These are phyloP conservation scores for Lagopus muta DNA, from an alignment of 2,113 vertebrate genomes.

Conservation along the genomic window DNA sequence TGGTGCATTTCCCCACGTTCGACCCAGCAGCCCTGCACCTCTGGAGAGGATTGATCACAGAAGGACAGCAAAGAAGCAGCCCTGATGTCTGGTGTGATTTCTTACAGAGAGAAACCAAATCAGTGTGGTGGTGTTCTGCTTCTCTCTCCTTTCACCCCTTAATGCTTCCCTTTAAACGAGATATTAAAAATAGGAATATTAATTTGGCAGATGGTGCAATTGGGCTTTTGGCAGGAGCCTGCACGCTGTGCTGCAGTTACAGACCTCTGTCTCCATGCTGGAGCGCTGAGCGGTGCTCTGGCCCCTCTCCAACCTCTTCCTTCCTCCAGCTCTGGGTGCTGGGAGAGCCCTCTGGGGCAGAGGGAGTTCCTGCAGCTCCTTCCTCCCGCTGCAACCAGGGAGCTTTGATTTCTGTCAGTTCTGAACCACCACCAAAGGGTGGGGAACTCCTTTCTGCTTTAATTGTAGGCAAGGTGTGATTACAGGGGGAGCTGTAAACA, in stretches of 20 bases:
- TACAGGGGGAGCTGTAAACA: neutral
- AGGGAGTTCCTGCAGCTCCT: neutral
- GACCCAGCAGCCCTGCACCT: conserved; percentile 27
- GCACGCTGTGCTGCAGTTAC: neutral
- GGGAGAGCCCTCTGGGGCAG: neutral
- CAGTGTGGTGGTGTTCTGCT: neutral
- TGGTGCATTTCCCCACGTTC: neutral
- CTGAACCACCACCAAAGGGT: neutral
- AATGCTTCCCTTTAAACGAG: conserved; percentile 41
- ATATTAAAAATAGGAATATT: conserved; percentile 75
- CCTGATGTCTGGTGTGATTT: neutral
- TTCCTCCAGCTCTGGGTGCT: neutral
- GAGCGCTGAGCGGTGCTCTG: conserved; percentile 50
- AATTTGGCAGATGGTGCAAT: conserved; percentile 75
- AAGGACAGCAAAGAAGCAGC: neutral
- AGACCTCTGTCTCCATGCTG: conserved; percentile 50
- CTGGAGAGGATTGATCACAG: conserved; percentile 36
- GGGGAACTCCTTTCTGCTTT: neutral
- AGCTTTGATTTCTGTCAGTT: conserved; percentile 25
- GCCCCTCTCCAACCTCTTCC: conserved; percentile 51
- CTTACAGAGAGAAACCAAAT: conserved; percentile 34
- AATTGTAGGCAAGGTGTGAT: neutral
- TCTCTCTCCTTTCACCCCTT: neutral
- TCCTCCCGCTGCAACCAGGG: neutral
- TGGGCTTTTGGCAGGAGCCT: conserved; percentile 71